Base-by-base conservation (phyloP, 1,140 invertebrate genomes). In the Glomeris maerens region DNA sequence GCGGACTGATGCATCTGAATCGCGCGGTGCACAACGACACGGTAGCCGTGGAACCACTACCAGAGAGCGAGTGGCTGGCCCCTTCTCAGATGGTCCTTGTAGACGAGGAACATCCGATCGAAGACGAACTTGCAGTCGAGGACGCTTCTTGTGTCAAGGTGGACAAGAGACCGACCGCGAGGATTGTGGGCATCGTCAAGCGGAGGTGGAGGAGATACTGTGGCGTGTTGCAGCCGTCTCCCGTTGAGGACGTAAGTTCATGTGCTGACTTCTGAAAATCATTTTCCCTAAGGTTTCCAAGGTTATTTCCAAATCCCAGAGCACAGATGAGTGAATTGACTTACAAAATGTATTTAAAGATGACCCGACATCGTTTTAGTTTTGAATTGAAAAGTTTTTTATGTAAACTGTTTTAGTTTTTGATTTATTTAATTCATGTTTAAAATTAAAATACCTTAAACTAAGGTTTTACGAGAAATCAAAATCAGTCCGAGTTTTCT, bases 151-250 rank as follows among this genome's bases (percentile, higher is more conserved):
- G 5, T 42, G 5, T 42, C 20, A 51, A 52, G 48, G 25, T 48
- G 7, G 59, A 55, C 21, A 59, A 78, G 55, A 71, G 73, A 61
- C 88, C 85, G 20, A 95, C 86, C 3, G 94, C 85, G 0, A 75
- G 75, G 62, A 78, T 99, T 52, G 91, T 98, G 42, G 93, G 90
- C 17, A 94, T 99, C 54, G 87, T 98, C 41, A 79, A 84, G 53
- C 74, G 95, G 55, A 98, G 97, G 64, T 98, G 93, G 92, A 71
- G 91, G 27, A 88, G 91, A 57, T 94, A 92, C 66, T 98, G 94
- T 73, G 95, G 95, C 26, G 92, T 97, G 58, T 67, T 98, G 44
- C 78, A 86, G 62, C 78, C 78, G 21, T 86, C 79, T 64, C 71
- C 77, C 10, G 69, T 90, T 14, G 80, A 82, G 71, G 79, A 79